Percentiles rank a stretch among this genome's conserved stretches.
Conservation (phyloP, 2,888 invertebrate genomes). For the Calephelis perditalis region DNA sequence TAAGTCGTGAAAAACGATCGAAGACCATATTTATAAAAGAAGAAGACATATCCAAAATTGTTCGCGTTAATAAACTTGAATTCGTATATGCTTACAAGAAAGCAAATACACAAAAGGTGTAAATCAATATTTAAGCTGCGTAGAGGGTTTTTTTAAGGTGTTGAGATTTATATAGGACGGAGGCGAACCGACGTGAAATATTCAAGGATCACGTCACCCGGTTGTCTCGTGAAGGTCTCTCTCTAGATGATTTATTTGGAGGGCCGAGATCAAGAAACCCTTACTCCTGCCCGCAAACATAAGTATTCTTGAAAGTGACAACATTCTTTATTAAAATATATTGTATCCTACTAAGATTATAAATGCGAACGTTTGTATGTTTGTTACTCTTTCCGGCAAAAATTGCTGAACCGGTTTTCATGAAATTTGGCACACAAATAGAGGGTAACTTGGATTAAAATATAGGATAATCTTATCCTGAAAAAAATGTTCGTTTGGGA, state of each 20-base stretch:
- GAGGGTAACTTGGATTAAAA: too few species aligned
- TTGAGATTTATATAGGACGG: conserved; percentile 35
- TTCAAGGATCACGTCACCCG: conserved; percentile 49
- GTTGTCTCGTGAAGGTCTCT: conserved; percentile 44
- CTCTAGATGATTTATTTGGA: conserved; percentile 51
- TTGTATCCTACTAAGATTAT: neutral
- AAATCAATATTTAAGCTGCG: conserved; percentile 22
- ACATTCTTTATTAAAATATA: conserved; percentile 1
- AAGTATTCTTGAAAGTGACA: conserved; percentile 14
- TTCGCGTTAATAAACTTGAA: neutral
- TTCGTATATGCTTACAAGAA: neutral
- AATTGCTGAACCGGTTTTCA: too few species aligned
- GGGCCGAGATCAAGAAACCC: conserved; percentile 24
- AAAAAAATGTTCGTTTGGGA: too few species aligned
- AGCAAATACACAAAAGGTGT: conserved; percentile 13
- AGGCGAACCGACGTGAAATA: conserved; percentile 47
- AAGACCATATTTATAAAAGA: too few species aligned
- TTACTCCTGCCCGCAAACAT: conserved; percentile 8
- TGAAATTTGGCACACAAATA: too few species aligned
- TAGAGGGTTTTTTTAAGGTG: conserved; percentile 43
- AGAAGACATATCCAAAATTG: too few species aligned
- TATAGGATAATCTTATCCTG: too few species aligned
- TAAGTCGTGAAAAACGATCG: too few species aligned
- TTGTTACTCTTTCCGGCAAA: too few species aligned
- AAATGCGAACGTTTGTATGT: too few species aligned